Base-by-base conservation (phyloP, 1,140 invertebrate species). In the Hyposmocoma kahamanoa region DNA sequence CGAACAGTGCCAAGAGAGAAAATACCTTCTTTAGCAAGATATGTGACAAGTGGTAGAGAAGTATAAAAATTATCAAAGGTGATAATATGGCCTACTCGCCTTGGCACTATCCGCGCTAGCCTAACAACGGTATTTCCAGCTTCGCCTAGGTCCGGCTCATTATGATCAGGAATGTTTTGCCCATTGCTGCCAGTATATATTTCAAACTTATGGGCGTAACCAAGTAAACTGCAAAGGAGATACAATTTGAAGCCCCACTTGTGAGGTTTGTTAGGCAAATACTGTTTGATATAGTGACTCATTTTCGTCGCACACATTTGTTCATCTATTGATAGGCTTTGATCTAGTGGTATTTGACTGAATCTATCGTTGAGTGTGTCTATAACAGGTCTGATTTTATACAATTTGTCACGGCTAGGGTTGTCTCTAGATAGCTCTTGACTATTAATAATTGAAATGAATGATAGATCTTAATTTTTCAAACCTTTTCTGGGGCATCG, bases 191-290 rank as follows among this genome's bases (percentile, higher is more conserved):
- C 66, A 52, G 57, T 53, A 56, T 65, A 68, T 20, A 69, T 47
- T 32, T 60, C 59, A 61, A 69, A 69, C 28, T 42, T 49, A 49
- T 65, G 53, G 42, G 55, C 55, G 52, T 67, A 67, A 32, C 64
- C 55, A 36, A 51, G 61, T 5, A 66, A 22, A 58, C 45, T 64
- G 54, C 63, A 69, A 18, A 76, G 45, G 47, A 76, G 64, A 61
- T 38, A 72, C 28, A 81, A 48, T 53, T 80, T 80, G 28, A 59
- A 81, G 6, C 71, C 77, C 71, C 67, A 81, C 41, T 75, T 39
- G 20, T 76, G 67, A 24, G 71, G 71, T 48, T 75, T 77, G 26
- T 67, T 63, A 28, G 64, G 63, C 38, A 65, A 38, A 64, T 69
- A 73, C 48, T 69, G 64, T 42, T 72, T 73, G 51, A 62, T 41